These are phyloP conservation scores for Brachyrhaphis roseni DNA, from an alignment of 2,797 vertebrate species.

Conservation along the genomic window DNA sequence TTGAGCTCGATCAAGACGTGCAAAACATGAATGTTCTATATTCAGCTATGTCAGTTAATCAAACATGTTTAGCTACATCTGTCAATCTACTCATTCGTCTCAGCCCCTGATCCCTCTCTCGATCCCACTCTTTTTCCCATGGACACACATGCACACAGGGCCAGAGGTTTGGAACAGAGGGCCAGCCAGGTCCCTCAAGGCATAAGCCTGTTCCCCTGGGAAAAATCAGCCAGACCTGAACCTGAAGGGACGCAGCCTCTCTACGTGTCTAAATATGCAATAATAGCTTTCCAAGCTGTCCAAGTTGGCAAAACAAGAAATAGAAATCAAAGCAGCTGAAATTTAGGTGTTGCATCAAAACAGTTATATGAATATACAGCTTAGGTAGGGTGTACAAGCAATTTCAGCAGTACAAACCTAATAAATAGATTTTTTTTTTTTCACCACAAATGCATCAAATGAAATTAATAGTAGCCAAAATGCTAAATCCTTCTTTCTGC, in stretches of 20 bases:
- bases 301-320: background rate
- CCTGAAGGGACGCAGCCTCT: constrained; percentile 17
- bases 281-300: constrained; percentile 17
- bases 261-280: constrained; percentile 12
- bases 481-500: background rate
- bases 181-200: constrained; percentile 52
- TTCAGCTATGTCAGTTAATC: background rate
- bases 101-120: constrained; percentile 25
- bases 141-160: constrained; percentile 39
- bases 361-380: background rate
- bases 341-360: background rate
- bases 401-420: background rate
- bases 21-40: constrained; percentile 9
- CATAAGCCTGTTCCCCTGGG: constrained; percentile 35
- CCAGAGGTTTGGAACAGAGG: constrained; percentile 57
- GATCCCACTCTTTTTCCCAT: constrained; percentile 54
- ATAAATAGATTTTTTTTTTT: background rate
- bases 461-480: background rate
- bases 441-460: background rate
- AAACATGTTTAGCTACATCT: constrained; percentile 44
- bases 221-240: constrained; percentile 50
- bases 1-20: background rate
- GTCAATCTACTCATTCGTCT: constrained; percentile 39
- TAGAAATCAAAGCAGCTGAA: background rate
- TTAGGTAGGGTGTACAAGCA: background rate